phyloP scores from a whole-genome alignment of 2,113 vertebrate genomes.

The Leptobrachium leishanense region DNA sequence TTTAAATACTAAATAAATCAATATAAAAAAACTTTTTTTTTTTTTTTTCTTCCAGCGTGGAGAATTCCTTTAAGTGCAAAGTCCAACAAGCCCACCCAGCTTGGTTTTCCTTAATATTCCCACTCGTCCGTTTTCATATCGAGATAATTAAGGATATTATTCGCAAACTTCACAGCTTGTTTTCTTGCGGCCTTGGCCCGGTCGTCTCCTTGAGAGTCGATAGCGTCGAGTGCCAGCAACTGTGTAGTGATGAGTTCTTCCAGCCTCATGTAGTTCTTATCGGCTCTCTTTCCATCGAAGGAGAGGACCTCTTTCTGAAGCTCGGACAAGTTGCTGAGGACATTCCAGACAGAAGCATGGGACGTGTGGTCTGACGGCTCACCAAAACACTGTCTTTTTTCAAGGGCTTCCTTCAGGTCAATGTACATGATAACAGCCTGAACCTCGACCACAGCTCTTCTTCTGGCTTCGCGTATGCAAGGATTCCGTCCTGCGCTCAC shows the following conservation, averaged over 20 bases:
- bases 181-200: conserved; percentile 84
- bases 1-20: no score
- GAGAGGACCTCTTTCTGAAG: conserved; percentile 88
- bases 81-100: no score
- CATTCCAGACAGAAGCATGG: conserved; percentile 81
- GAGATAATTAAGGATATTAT: conserved; percentile 93
- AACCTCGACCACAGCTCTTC: conserved; percentile 88
- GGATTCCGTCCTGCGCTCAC: conserved; percentile 90
- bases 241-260: conserved; percentile 97
- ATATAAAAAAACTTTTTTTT: no score
- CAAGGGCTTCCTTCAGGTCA: conserved; percentile 86
- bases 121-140: conserved; percentile 97
- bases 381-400: conserved; percentile 58
- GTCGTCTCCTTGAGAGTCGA: conserved; percentile 88
- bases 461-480: conserved; percentile 92
- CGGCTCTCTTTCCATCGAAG: conserved; percentile 86
- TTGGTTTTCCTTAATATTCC: conserved; percentile 77
- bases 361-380: conserved; percentile 74
- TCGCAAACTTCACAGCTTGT: conserved; percentile 92
- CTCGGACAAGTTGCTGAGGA: conserved; percentile 83
- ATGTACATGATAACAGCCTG: conserved; percentile 87
- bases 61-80: no score
- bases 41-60: no score
- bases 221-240: conserved; percentile 89
- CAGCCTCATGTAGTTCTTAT: conserved; percentile 92